A percentile compares a stretch with the other conserved stretches of the same genome.
These are phyloP conservation scores for Dasyurus viverrinus DNA, from an alignment of 2,113 vertebrate genomes.

Conservation along the genomic window DNA sequence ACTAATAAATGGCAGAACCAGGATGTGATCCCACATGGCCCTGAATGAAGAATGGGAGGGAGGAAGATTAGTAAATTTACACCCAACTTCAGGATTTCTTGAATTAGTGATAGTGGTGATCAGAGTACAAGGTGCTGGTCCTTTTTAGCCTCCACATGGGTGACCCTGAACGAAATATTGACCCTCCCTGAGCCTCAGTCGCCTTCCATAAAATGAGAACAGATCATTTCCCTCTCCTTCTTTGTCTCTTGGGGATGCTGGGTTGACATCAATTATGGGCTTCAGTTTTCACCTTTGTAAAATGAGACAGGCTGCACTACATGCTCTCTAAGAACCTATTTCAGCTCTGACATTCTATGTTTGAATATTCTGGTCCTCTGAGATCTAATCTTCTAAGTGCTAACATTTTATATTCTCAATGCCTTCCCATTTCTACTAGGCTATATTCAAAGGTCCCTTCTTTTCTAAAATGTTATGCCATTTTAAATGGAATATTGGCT, in stretches of 20 bases:
- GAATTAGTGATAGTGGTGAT: not conserved
- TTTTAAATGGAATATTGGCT: not conserved
- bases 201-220: not conserved
- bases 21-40: not conserved
- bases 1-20: not conserved
- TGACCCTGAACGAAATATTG: not conserved
- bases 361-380: not conserved
- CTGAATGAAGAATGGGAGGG: not conserved
- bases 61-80: not conserved
- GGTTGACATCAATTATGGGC: not conserved
- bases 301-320: not conserved
- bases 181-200: not conserved
- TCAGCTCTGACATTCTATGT: not conserved
- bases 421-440: not conserved
- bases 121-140: not conserved
- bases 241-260: not conserved
- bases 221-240: not conserved
- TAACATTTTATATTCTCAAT: not conserved
- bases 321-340: not conserved
- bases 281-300: conserved; percentile 4
- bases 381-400: not conserved
- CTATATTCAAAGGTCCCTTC: not conserved
- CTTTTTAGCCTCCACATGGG: not conserved
- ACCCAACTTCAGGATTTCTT: not conserved
- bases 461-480: not conserved